phyloP scores from a whole-genome alignment of 1,140 invertebrate species.

The Mya arenaria region DNA sequence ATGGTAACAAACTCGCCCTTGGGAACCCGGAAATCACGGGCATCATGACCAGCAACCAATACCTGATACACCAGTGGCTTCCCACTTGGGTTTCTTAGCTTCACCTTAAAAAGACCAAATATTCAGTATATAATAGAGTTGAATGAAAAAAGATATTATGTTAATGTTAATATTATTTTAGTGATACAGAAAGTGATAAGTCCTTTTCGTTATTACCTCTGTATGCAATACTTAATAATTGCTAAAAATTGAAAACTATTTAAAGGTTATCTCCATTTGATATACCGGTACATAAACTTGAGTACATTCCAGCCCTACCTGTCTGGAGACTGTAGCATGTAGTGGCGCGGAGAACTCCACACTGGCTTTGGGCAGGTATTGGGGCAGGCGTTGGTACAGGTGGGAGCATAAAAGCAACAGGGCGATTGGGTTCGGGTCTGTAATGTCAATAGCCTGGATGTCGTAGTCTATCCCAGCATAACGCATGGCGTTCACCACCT shows the following conservation, averaged over 20 bases:
- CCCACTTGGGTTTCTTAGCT: constrained; percentile 78
- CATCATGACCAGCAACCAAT: constrained; percentile 78
- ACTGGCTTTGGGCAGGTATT: constrained; percentile 77
- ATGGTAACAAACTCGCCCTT: constrained; percentile 76
- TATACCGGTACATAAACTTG: background rate
- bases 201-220: too few species aligned
- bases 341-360: constrained; percentile 78
- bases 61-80: constrained; percentile 78
- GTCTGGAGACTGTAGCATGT: constrained; percentile 75
- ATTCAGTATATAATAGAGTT: too few species aligned
- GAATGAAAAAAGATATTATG: too few species aligned
- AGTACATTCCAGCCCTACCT: constrained; percentile 67
- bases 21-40: constrained; percentile 75
- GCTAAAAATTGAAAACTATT: too few species aligned
- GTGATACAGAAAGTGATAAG: too few species aligned
- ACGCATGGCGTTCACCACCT: constrained; percentile 77
- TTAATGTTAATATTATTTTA: too few species aligned
- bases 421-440: constrained; percentile 80
- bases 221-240: too few species aligned
- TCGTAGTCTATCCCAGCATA: constrained; percentile 80
- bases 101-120: too few species aligned
- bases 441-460: constrained; percentile 81
- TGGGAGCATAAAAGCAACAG: constrained; percentile 76
- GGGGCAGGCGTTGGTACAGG: constrained; percentile 78
- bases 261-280: too few species aligned